Evolutionary conservation across 2,113 vertebrate genomes (phyloP).

Genomic region (Oxygymnocypris stewartii): DNA sequence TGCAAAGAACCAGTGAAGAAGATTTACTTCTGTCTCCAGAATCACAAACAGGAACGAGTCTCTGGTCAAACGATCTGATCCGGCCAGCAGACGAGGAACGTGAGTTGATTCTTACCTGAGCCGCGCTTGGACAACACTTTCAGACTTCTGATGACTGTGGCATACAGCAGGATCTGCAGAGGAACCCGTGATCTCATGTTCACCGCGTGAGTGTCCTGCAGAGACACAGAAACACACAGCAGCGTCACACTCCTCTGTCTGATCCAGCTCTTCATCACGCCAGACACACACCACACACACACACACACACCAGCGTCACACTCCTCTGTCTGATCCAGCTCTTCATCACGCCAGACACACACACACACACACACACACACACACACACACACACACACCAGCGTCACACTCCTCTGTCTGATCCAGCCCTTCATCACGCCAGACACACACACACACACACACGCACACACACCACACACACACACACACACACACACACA

Average conservation of each 20-base stretch:
- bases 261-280: background rate
- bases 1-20: background rate
- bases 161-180: constrained; percentile 91
- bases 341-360: too few species aligned
- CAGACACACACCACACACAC: background rate
- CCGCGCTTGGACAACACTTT: constrained; percentile 97
- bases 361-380: too few species aligned
- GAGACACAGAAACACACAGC: constrained; percentile 49
- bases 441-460: too few species aligned
- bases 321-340: too few species aligned
- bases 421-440: too few species aligned
- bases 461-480: too few species aligned
- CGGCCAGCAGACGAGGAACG: too few species aligned
- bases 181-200: constrained; percentile 93
- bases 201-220: constrained; percentile 75
- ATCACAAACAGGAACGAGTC: background rate
- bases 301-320: background rate
- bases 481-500: too few species aligned
- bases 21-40: background rate
- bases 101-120: constrained; percentile 79
- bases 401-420: too few species aligned
- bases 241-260: background rate
- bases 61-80: background rate
- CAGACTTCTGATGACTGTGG: constrained; percentile 86
- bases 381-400: too few species aligned